phyloP scores from a whole-genome alignment of 2,797 vertebrate species.

The Fundulus diaphanus region DNA sequence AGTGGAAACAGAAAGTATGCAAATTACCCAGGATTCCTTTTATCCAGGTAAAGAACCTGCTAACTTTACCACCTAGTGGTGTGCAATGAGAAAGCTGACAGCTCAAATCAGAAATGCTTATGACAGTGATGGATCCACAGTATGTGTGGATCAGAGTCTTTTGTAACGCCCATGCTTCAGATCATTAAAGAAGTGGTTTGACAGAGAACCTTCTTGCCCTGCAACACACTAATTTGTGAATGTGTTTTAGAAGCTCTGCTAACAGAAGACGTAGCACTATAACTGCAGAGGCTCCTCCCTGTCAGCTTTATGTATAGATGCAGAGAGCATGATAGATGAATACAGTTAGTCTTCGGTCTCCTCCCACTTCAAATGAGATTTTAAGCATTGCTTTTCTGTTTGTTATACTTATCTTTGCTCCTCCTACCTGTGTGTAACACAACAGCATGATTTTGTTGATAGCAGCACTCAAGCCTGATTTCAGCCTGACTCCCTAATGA shows the following conservation, averaged over 20 bases:
- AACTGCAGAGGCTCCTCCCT: not conserved
- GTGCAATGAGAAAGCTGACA: too few relatives aligned
- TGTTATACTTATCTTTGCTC: conserved; percentile 18
- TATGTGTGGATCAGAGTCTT: not conserved
- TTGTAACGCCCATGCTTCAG: not conserved
- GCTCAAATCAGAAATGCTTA: too few relatives aligned
- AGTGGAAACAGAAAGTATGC: too few relatives aligned
- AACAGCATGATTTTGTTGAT: not conserved
- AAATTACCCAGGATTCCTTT: too few relatives aligned
- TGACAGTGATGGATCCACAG: too few relatives aligned
- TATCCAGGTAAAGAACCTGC: too few relatives aligned
- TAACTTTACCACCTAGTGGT: too few relatives aligned
- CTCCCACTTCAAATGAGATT: conserved; percentile 22
- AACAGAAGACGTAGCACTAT: not conserved
- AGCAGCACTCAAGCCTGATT: conserved; percentile 14
- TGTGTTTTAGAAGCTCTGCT: not conserved
- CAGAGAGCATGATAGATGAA: conserved; percentile 1
- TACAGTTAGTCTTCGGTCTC: conserved; percentile 17
- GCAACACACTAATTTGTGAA: not conserved
- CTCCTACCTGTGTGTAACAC: conserved; percentile 13
- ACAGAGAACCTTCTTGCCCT: not conserved
- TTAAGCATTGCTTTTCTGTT: conserved; percentile 48
- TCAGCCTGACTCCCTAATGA: conserved; percentile 33
- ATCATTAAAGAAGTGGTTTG: not conserved
- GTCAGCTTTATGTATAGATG: not conserved